These are phyloP conservation scores for Emydura subglobosa DNA, from an alignment of 2,113 vertebrate species.

Conservation along the genomic window DNA sequence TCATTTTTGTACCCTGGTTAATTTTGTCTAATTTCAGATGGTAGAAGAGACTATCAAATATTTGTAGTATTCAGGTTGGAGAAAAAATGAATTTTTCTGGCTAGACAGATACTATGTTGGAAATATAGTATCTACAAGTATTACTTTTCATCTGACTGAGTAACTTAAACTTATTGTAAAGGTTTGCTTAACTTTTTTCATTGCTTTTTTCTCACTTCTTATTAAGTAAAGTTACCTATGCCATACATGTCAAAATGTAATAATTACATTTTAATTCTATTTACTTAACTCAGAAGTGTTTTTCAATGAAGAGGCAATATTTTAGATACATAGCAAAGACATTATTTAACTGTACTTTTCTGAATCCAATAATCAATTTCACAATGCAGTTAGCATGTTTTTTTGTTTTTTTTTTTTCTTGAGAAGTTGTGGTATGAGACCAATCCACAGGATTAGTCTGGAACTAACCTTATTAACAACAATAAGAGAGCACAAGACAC, in stretches of 20 bases:
- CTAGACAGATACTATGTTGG: constrained; percentile 21
- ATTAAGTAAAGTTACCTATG: not conserved
- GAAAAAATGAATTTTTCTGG: constrained; percentile 7
- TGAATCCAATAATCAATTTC: not conserved
- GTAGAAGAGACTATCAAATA: constrained; percentile 37
- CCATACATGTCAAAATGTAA: not conserved
- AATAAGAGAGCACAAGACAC: not conserved
- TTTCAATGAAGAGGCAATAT: not conserved
- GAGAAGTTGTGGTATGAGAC: not conserved
- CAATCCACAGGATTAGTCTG: not conserved
- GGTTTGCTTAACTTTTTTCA: not conserved
- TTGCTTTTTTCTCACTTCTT: not conserved
- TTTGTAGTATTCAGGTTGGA: constrained; percentile 20
- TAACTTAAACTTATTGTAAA: constrained; percentile 20
- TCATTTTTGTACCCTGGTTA: constrained; percentile 28
- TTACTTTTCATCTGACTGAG: not conserved
- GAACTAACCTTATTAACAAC: not conserved
- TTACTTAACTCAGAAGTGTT: not conserved
- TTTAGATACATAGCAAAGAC: not conserved
- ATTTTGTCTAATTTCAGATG: constrained; percentile 39
- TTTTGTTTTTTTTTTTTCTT: not conserved
- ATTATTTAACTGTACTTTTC: not conserved
- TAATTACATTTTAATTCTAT: not conserved
- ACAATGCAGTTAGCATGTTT: not conserved
- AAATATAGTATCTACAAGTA: constrained; percentile 1